Conservation (phyloP, 2,797 vertebrate species). For the Coendou prehensilis region DNA sequence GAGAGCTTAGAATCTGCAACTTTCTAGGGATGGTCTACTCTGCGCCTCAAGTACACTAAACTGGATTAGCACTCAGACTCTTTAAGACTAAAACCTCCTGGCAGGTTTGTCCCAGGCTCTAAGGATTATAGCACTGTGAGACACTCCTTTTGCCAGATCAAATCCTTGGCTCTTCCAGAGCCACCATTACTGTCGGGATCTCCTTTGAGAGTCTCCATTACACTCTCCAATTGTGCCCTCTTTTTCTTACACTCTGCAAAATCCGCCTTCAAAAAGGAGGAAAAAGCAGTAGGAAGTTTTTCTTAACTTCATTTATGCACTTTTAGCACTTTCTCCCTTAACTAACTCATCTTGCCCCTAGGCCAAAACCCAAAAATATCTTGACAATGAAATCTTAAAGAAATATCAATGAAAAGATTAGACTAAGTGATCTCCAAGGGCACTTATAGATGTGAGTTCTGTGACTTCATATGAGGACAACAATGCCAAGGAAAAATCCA, state of each 20-base stretch:
- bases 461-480: conserved; percentile 65
- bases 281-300: conserved; percentile 73
- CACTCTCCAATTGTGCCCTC: background rate
- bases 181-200: background rate
- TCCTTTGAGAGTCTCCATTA: background rate
- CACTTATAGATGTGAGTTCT: conserved; percentile 31
- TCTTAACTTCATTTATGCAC: conserved; percentile 79
- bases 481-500: conserved; percentile 54
- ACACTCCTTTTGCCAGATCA: background rate
- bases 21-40: background rate
- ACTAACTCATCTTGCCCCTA: conserved; percentile 81
- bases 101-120: background rate
- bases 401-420: conserved; percentile 75
- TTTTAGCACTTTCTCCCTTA: conserved; percentile 80
- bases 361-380: conserved; percentile 82
- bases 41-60: background rate
- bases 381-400: conserved; percentile 70
- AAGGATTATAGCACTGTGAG: background rate
- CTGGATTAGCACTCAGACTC: background rate
- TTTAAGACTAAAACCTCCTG: background rate
- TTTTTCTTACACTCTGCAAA: conserved; percentile 46
- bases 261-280: conserved; percentile 63
- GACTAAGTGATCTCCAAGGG: conserved; percentile 71
- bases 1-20: background rate
- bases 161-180: background rate